Conservation (phyloP, 1,140 invertebrate species). For the Goniozus legneri region DNA sequence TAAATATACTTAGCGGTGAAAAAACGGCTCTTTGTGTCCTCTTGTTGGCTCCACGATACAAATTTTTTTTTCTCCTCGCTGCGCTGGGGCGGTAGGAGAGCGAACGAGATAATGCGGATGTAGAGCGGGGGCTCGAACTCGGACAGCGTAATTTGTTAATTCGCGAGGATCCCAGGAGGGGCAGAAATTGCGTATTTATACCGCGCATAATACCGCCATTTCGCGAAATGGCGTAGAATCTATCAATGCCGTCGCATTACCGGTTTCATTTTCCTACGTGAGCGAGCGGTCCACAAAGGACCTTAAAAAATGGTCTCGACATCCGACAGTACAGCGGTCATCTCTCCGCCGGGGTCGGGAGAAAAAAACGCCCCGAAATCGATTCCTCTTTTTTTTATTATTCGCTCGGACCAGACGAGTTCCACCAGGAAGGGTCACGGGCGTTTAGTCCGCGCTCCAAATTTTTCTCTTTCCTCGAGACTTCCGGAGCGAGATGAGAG, state of each 20-base stretch:
- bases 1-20: too few relatives aligned
- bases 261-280: constrained; percentile 49
- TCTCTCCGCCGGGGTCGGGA: neutral
- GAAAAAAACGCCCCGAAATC: too few relatives aligned
- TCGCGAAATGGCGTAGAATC: constrained; percentile 42
- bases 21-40: too few relatives aligned
- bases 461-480: too few relatives aligned
- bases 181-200: constrained; percentile 50
- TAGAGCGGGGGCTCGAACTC: too few relatives aligned
- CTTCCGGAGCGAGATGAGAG: too few relatives aligned
- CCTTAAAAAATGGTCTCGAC: constrained; percentile 44
- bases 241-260: constrained; percentile 50
- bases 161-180: constrained; percentile 31
- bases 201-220: constrained; percentile 49
- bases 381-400: neutral
- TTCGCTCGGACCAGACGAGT: too few relatives aligned
- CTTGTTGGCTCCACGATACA: too few relatives aligned
- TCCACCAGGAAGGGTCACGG: too few relatives aligned
- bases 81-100: constrained; percentile 6
- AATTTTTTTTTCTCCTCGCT: constrained; percentile 10
- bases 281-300: constrained; percentile 42
- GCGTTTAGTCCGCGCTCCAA: too few relatives aligned
- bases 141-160: constrained; percentile 30
- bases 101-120: too few relatives aligned
- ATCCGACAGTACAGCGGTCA: constrained; percentile 24